These are phyloP conservation scores for Nematolebias whitei DNA, from an alignment of 2,113 vertebrate species.

Conservation along the genomic window DNA sequence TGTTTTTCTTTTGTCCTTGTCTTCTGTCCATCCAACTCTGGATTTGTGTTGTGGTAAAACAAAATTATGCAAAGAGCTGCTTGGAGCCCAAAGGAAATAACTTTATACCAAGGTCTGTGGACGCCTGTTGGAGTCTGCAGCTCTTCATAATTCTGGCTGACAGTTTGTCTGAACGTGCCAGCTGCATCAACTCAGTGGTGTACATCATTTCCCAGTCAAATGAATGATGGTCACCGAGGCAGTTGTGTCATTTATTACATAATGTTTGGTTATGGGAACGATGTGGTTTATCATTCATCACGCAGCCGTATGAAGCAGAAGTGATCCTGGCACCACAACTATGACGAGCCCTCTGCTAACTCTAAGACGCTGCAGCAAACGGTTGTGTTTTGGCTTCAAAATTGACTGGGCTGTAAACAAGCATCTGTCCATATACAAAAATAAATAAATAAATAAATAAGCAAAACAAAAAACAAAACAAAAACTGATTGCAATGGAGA, in stretches of 20 bases:
- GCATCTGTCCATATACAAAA: slow-evolving; percentile 30
- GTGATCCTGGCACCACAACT: slow-evolving; percentile 16
- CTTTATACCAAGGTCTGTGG: slow-evolving; percentile 27
- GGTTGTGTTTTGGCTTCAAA: slow-evolving; percentile 23
- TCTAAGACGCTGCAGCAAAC: slow-evolving; percentile 22
- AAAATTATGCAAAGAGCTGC: slow-evolving; percentile 16
- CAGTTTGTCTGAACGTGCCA: slow-evolving; percentile 19
- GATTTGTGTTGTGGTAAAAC: slow-evolving; percentile 47
- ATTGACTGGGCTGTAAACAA: slow-evolving; percentile 22
- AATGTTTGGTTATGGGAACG: slow-evolving; percentile 23
- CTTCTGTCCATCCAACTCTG: background rate
- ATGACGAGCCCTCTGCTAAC: slow-evolving; percentile 28
- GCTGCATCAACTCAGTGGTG: slow-evolving; percentile 15
- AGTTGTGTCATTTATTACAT: slow-evolving; percentile 30
- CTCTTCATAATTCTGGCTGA: slow-evolving; percentile 35
- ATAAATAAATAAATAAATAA: background rate
- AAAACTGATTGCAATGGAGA: slow-evolving; percentile 51
- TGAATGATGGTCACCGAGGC: slow-evolving; percentile 21
- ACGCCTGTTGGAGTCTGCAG: slow-evolving; percentile 3
- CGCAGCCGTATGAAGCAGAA: slow-evolving; percentile 14
- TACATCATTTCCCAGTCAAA: slow-evolving; percentile 48
- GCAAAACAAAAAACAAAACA: too few species aligned
- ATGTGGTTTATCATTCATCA: slow-evolving; percentile 18
- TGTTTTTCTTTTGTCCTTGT: slow-evolving; percentile 2
- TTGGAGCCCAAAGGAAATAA: slow-evolving; percentile 3